Evolutionary conservation across 2,888 invertebrate genomes (phyloP), one percentile per base, ranked within the genome.

Genomic region (Noctua comes): DNA sequence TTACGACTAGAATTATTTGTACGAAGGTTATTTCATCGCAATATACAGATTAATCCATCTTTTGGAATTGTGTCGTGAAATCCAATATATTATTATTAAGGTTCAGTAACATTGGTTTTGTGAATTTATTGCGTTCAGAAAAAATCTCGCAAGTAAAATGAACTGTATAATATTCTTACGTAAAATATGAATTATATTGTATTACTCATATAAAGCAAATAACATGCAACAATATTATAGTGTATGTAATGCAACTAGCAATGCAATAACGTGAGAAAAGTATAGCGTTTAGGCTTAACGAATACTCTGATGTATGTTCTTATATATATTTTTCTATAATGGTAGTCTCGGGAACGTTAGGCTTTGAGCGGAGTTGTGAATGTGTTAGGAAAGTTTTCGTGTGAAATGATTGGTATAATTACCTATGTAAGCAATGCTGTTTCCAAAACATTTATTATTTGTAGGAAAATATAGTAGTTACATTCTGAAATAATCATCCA

Each of bases 181-280:
- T 62, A 68, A 46, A 62, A 31, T 68, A 80, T 74, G 7, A 68
- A 75, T 62, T 62, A 48, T 81, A 81, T 75, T 75, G 62, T 68
- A 81, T 81, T 62, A 81, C 62, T 75, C 71, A 59, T 48, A 27
- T 54, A 57, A 46, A 71, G 82, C 68, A 68, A 65, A 64, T 70
- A 79, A 76, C 48, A 79, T 80, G 72, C 76, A 82, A 87, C 76
- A 77, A 81, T 79, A 79, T 71, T 82, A 80, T 81, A 85, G 78
- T 87, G 79, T 86, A 90, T 90, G 91, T 90, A 92, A 91, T 90
- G 91, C 91, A 92, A 91, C 79, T 82, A 88, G 80, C 88, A 92
- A 92, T 91, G 91, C 92, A 92, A 92, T 92, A 92, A 89, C 59
- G 79, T 90, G 88, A 84, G 64, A 73, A 83, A 83, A 76, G 64